A percentile compares a stretch with the other conserved stretches of the same genome.
Evolutionary conservation across 1,140 invertebrate genomes (phyloP).

Genomic region (Riptortus pedestris): DNA sequence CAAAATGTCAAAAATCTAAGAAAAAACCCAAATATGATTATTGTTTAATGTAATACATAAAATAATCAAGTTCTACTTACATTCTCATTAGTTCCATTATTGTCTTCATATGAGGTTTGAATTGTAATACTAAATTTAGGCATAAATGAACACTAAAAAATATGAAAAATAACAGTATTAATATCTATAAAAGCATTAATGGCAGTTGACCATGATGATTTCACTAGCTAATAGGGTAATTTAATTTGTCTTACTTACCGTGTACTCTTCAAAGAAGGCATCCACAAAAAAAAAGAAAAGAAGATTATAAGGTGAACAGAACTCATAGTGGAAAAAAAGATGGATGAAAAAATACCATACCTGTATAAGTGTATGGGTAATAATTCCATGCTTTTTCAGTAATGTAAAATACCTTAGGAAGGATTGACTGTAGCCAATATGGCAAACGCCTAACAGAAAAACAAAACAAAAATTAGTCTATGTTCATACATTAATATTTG

Average conservation of each 20-base stretch:
- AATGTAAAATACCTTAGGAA: conserved; percentile 83
- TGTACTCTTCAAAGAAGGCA: conserved; percentile 42
- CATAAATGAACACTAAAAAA: conserved; percentile 77
- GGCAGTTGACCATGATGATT: background rate
- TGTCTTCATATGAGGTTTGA: conserved; percentile 81
- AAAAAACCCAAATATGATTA: too few species aligned
- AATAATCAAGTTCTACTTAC: too few species aligned
- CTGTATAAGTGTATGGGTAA: conserved; percentile 85
- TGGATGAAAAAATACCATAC: conserved; percentile 38
- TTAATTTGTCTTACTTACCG: conserved; percentile 29
- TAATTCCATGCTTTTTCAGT: conserved; percentile 93
- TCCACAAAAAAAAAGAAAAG: background rate
- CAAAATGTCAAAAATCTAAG: too few species aligned
- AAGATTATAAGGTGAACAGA: too few species aligned
- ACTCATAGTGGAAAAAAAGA: background rate
- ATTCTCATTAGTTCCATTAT: conserved; percentile 79
- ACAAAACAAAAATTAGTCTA: conserved; percentile 16
- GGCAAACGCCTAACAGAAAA: conserved; percentile 65
- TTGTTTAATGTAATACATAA: too few species aligned
- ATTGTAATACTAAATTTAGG: conserved; percentile 80
- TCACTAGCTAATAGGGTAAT: background rate
- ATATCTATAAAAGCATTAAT: background rate
- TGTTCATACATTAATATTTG: background rate
- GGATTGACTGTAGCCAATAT: conserved; percentile 75
- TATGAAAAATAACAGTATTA: background rate